phyloP scores from a whole-genome alignment of 2,888 invertebrate genomes.

The Endotricha flammealis region DNA sequence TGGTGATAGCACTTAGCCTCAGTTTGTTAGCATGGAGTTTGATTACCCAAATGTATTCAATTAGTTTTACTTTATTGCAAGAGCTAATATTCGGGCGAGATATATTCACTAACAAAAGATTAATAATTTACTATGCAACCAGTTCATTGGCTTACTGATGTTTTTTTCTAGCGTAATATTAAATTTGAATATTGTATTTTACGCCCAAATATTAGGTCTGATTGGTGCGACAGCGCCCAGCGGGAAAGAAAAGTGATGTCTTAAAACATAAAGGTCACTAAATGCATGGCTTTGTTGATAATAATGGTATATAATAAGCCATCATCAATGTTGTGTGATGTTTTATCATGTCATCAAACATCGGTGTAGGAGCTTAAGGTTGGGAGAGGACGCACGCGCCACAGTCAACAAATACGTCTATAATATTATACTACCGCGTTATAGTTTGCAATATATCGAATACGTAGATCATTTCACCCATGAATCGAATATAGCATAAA shows the following conservation, averaged over 20 bases:
- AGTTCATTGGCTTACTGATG: too few species aligned
- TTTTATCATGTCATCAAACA: slow-evolving; percentile 36
- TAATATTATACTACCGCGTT: too few species aligned
- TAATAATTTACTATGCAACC: too few species aligned
- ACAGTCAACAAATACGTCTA: too few species aligned
- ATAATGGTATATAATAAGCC: slow-evolving; percentile 3
- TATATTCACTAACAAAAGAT: too few species aligned
- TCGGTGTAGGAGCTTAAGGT: slow-evolving; percentile 24
- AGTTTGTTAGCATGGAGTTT: slow-evolving; percentile 26
- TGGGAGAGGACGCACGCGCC: slow-evolving; percentile 47
- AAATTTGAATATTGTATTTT: too few species aligned
- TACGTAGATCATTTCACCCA: too few species aligned
- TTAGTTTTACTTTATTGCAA: slow-evolving; percentile 8
- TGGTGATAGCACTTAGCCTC: slow-evolving; percentile 12
- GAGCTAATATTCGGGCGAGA: background rate
- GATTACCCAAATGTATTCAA: slow-evolving; percentile 23
- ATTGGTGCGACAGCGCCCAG: background rate
- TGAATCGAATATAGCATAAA: too few species aligned
- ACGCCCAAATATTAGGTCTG: background rate
- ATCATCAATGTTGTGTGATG: slow-evolving; percentile 38
- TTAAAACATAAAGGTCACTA: slow-evolving; percentile 8
- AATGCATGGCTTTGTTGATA: slow-evolving; percentile 11
- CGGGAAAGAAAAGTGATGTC: slow-evolving; percentile 4
- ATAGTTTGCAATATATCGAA: too few species aligned
- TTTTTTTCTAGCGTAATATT: too few species aligned